phyloP scores from a whole-genome alignment of 2,888 invertebrate genomes.

The Cantharis nigra region DNA sequence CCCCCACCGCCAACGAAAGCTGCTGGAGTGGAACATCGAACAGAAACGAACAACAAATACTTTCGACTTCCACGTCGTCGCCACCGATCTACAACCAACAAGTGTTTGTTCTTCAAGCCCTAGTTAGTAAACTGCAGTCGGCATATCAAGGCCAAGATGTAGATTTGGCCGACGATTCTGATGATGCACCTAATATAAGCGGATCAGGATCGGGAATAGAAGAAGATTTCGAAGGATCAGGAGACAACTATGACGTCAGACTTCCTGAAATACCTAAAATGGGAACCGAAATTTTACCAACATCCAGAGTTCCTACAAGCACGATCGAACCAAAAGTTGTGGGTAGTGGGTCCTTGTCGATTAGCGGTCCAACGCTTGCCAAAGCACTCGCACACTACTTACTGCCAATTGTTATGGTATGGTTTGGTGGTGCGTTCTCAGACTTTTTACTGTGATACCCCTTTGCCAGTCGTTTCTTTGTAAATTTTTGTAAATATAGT shows the following conservation, averaged over 20 bases:
- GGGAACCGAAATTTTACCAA: conserved; percentile 21
- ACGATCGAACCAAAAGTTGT: conserved; percentile 47
- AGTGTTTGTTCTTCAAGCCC: conserved; percentile 74
- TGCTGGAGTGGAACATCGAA: conserved; percentile 88
- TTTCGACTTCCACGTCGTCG: background rate
- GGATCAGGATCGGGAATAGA: conserved; percentile 51
- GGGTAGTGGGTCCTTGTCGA: conserved; percentile 54
- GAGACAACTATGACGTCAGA: conserved; percentile 35
- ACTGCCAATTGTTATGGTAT: conserved; percentile 80
- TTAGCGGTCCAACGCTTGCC: conserved; percentile 52
- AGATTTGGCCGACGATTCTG: conserved; percentile 58
- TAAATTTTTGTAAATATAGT: conserved; percentile 26
- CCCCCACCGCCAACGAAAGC: conserved; percentile 62
- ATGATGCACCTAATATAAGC: conserved; percentile 49
- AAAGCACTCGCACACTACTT: conserved; percentile 75
- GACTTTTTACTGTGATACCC: conserved; percentile 72
- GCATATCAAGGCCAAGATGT: conserved; percentile 93
- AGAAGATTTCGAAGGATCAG: conserved; percentile 36
- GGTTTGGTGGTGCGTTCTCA: conserved; percentile 82
- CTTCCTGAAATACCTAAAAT: conserved; percentile 16
- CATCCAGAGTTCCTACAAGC: conserved; percentile 13
- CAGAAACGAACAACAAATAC: conserved; percentile 58
- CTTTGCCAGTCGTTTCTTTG: conserved; percentile 36
- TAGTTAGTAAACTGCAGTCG: conserved; percentile 80
- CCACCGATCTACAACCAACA: conserved; percentile 65